Evolutionary conservation across 2,888 invertebrate genomes (phyloP), one percentile per base, ranked within the genome.

Genomic region (Coelopa pilipes): DNA sequence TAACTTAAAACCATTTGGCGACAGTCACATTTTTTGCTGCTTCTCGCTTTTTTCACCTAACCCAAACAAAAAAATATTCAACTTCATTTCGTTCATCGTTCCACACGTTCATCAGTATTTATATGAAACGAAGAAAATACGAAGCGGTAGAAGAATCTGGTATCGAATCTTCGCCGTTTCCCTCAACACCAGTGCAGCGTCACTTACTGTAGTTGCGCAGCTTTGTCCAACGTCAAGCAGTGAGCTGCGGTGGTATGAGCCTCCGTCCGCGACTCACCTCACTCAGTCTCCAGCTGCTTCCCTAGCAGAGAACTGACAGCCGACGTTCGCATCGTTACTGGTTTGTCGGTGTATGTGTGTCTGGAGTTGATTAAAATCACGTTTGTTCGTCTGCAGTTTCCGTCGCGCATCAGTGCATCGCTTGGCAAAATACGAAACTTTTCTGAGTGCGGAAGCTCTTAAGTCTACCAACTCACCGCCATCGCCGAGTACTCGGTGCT

Each of bases 61-160:
- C 11, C 19, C 17, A 59, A 67, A 76, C 60, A 70, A 73, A 74
- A 71, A 75, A 70, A 70, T 60, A 69, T 19, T 13, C 24, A 3
- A 47, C 46, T 45, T 15, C 45, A 19, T 66, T 47, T 46, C 45
- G 17, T 50, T n/a, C n/a, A 53, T 60, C 15, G 24, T 21, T 0
- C 57, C 12, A 59, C 34, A 34, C 34, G 13, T 11, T 59, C 11
- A 21, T 57, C 21, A 11, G 17, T 19, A 12, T 17, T 17, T 19
- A 10, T 19, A 59, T 59, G 19, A 21, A 59, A 59, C 21, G 21
- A 21, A 17, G 24, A 59, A 62, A 34, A 49, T 21, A 46, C 45
- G 57, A 50, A n/a, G 46, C 5, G 46, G 19, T 13, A 68, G n/a
- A 11, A 17, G 57, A 59, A 57, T 1, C 50, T 69, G 24, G 57